Evolutionary conservation across 2,113 vertebrate genomes (phyloP).

Genomic region (Cryptoleucopteryx plumbea): DNA sequence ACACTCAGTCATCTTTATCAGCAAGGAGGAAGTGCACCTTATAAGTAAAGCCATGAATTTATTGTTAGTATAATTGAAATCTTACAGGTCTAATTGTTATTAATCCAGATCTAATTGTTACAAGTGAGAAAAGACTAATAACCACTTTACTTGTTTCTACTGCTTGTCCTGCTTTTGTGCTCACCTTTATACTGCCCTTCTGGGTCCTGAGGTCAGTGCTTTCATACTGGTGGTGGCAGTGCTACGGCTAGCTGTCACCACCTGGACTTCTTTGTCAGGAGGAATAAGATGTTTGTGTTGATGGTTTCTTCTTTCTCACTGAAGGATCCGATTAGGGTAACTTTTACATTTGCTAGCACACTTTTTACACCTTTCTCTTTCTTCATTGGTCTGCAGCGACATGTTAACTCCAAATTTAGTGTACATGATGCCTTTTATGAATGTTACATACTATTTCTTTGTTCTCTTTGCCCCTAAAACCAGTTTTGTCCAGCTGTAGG

Average conservation of each 20-base stretch:
- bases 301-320: background rate
- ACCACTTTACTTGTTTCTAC: background rate
- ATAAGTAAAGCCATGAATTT: background rate
- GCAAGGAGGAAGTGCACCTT: background rate
- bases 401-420: background rate
- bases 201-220: background rate
- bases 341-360: background rate
- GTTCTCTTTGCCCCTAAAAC: slow-evolving; percentile 55
- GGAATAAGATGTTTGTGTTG: background rate
- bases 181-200: background rate
- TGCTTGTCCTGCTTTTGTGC: background rate
- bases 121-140: background rate
- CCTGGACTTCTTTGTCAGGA: background rate
- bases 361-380: background rate
- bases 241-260: background rate
- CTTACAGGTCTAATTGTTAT: background rate
- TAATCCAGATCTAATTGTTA: background rate
- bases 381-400: background rate
- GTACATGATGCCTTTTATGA: background rate
- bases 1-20: background rate
- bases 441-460: slow-evolving; percentile 47
- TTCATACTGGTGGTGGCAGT: background rate
- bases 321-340: background rate
- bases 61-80: background rate
- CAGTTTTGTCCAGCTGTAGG: slow-evolving; percentile 54